These are phyloP conservation scores for Aurelia sp. DNA, from an alignment of 30 jellyfish, hydroid and myxozoan genomes.

Conservation along the genomic window DNA sequence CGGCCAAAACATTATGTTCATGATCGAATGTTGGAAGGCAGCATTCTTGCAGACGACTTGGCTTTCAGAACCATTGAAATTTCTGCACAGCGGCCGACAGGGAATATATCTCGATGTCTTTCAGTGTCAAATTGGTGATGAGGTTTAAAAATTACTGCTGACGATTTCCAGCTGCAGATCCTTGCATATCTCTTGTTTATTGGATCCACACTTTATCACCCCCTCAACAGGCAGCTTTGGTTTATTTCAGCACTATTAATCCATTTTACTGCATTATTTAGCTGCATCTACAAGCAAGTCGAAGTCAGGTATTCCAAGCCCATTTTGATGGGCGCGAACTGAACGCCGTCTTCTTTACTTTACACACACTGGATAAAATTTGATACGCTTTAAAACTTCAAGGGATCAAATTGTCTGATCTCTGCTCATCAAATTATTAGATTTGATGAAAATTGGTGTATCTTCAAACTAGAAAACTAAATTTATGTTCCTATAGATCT, in stretches of 20 bases:
- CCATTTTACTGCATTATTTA: too few species aligned
- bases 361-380: constrained; percentile 11
- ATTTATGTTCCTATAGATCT: too few species aligned
- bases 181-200: constrained; percentile 15
- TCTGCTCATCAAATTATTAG: background rate
- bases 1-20: constrained; percentile 33
- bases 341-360: constrained; percentile 15
- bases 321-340: too few species aligned
- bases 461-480: background rate
- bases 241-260: too few species aligned
- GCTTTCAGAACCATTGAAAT: background rate
- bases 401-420: background rate
- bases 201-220: background rate
- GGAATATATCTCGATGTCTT: constrained; percentile 8
- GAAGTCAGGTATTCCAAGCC: too few species aligned
- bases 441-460: background rate
- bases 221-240: too few species aligned
- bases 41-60: constrained; percentile 15
- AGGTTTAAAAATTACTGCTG: constrained; percentile 42
- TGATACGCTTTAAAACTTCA: constrained; percentile 28
- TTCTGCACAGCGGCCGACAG: constrained; percentile 50
- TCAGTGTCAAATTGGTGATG: constrained; percentile 68
- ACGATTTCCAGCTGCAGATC: constrained; percentile 57
- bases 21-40: constrained; percentile 7
- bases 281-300: too few species aligned